phyloP scores from a whole-genome alignment of 2,888 invertebrate species.

The Tryphoninae sp. region DNA sequence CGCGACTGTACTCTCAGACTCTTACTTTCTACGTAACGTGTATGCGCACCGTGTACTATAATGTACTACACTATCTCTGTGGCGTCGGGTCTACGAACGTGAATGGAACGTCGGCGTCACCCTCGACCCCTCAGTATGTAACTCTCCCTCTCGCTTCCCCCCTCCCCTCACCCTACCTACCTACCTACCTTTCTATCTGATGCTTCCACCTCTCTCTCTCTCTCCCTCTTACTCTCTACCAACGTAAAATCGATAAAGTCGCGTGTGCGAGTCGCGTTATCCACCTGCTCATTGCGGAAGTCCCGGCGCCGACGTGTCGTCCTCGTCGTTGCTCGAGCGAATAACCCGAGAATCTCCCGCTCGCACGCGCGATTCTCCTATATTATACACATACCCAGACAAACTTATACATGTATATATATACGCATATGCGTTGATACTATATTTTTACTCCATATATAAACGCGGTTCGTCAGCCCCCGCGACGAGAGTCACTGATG shows the following conservation, averaged over 20 bases:
- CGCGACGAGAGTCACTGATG: slow-evolving; percentile 51
- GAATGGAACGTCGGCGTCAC: slow-evolving; percentile 62
- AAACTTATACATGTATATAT: not conserved
- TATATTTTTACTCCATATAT: not conserved
- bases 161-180: slow-evolving; percentile 27
- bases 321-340: slow-evolving; percentile 62
- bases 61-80: slow-evolving; percentile 66
- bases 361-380: slow-evolving; percentile 37
- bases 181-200: slow-evolving; percentile 48
- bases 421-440: not conserved
- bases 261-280: slow-evolving; percentile 77
- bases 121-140: slow-evolving; percentile 53
- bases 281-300: slow-evolving; percentile 77
- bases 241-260: slow-evolving; percentile 77
- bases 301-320: slow-evolving; percentile 73
- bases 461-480: slow-evolving; percentile 42
- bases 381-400: slow-evolving; percentile 16
- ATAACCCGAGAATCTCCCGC: slow-evolving; percentile 59
- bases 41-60: slow-evolving; percentile 56
- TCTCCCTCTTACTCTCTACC: slow-evolving; percentile 41
- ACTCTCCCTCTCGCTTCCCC: slow-evolving; percentile 43
- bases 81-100: slow-evolving; percentile 61
- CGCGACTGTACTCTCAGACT: slow-evolving; percentile 58
- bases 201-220: slow-evolving; percentile 44
- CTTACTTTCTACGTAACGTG: slow-evolving; percentile 60